Base-by-base conservation (phyloP, 1,140 invertebrate genomes). In the Drosophila arawakana region DNA sequence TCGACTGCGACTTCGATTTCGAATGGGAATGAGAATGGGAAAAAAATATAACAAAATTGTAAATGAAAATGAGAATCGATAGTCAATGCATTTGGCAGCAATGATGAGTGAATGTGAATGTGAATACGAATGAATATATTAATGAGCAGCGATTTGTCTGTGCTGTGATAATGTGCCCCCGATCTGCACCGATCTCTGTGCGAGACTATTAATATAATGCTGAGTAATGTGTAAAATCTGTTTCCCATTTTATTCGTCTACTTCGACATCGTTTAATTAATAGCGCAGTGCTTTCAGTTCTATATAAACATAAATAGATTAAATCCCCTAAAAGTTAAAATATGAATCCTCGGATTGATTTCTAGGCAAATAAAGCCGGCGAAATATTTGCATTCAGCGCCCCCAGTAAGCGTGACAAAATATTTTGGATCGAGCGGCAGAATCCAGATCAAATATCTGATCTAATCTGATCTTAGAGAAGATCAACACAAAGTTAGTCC, bases 81-180 rank as follows among this genome's bases (percentile, higher is more conserved):
- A 34, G 18, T 11, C 43, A 39, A 70, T 84, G 73, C 84, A 89
- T 88, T 88, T 88, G 69, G 47, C 73, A 43, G 39, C 73, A 44
- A 84, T 89, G 84, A 84, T 88, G 84, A 88, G 84, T 89, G 84
- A 89, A 84, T 89, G 76, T 89, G 78, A 89, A 81, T 89, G 81
- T 88, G 84, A 89, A 84, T 89, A 79, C 89, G 78, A 89, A 86
- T 89, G 85, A 84, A 90, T 89, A 84, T 89, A 89, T 89, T 89
- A 89, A 89, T 89, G 84, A 89, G 61, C 78, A 89, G 80, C 78
- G 85, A 89, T 89, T 90, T 89, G 85, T 89, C 85, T 78, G 18
- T 30, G 43, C 50, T 37, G 8, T 47, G 35, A 34, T 43, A 59
- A 66, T 11, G 35, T 10, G 34, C 47, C 30, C 43, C 15, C 44